Base-by-base conservation (phyloP, 1,140 invertebrate genomes). In the Drosophila eugracilis region DNA sequence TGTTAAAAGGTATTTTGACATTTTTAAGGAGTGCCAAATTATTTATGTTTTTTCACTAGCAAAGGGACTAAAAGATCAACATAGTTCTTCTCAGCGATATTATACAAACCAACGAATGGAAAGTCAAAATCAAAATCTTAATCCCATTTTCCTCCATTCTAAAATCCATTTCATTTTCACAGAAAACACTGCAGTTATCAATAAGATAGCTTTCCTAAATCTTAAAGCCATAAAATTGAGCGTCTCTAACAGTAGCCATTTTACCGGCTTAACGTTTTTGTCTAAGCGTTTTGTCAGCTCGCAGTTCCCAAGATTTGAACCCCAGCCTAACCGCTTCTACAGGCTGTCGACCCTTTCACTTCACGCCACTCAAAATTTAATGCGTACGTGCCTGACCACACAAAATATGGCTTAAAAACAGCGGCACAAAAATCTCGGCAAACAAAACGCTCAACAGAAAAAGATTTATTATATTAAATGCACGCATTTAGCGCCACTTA, bases 401-500 rank as follows among this genome's bases (percentile, higher is more conserved):
- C 77, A 81, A 88, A 81, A 78, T 59, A 58, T 59, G 63, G 78
- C 73, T 86, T 71, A 86, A 70, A 58, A 66, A 58, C n/a, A n/a
- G 63, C 73, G 26, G 55, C 45, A 36, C 26, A 28, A 65, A 48
- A 53, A 52, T 36, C 47, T 59, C 24, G 47, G 26, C 19, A 47
- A 63, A 24, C 59, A 28, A 42, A 52, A 62, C n/a, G 39, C 47
- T 59, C 52, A 53, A 74, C 55, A 50, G 42, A 57, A 66, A 78
- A 60, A 83, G 83, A 83, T 86, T 86, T 86, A 88, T 86, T 78
- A 81, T 86, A 88, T 75, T 78, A 83, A 86, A 86, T 83, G 83
- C 66, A 86, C 60, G 78, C 83, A 88, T 86, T 86, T 86, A 86
- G 84, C 83, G 83, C 83, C 83, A 86, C 84, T 86, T 86, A 83